These are phyloP conservation scores for Propithecus deckenii DNA, from an alignment of 2,797 vertebrate species.

Conservation along the genomic window DNA sequence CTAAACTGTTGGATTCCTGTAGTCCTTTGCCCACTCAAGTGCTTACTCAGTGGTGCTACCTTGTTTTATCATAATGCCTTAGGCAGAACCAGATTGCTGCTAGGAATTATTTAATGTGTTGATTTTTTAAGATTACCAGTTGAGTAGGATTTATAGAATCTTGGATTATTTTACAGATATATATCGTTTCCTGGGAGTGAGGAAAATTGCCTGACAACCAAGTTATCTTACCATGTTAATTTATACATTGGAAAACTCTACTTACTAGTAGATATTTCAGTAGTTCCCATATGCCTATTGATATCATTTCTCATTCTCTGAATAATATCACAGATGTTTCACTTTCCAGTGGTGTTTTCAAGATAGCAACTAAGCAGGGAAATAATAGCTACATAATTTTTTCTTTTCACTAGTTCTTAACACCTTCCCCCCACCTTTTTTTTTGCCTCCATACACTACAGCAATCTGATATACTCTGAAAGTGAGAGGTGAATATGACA, in stretches of 20 bases:
- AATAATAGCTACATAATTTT: neutral
- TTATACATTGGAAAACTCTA: neutral
- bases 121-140: neutral
- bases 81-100: neutral
- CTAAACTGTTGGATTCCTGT: neutral
- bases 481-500: neutral
- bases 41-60: neutral
- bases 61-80: constrained; percentile 13
- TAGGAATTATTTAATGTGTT: neutral
- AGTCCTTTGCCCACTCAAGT: neutral
- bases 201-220: neutral
- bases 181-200: neutral
- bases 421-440: no score
- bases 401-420: neutral
- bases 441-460: neutral
- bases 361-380: neutral
- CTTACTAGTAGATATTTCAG: neutral
- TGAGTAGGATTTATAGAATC: neutral
- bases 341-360: neutral
- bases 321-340: neutral
- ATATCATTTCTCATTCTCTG: neutral
- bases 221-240: constrained; percentile 6
- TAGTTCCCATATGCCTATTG: neutral
- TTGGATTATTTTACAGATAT: neutral
- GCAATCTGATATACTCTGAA: neutral